phyloP scores from a whole-genome alignment of 2,888 invertebrate species.

The Pollenia labialis region DNA sequence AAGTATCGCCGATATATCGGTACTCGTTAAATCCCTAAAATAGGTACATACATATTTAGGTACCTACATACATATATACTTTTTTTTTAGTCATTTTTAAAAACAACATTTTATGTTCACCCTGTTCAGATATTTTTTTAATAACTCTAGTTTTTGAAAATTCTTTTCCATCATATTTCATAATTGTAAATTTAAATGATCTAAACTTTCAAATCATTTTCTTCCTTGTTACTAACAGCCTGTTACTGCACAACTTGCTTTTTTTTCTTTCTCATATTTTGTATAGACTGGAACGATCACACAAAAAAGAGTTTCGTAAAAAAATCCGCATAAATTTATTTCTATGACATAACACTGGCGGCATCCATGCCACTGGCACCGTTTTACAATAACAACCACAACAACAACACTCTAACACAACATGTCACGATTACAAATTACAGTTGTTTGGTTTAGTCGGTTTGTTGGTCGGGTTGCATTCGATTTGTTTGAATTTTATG shows the following conservation, averaged over 20 bases:
- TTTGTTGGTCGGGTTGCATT: neutral
- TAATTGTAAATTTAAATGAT: neutral
- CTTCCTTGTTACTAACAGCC: neutral
- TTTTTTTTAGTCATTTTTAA: too few species aligned
- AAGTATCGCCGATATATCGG: too few species aligned
- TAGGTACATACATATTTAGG: too few species aligned
- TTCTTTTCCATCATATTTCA: neutral
- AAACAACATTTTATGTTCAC: too few species aligned
- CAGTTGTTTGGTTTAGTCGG: constrained; percentile 5
- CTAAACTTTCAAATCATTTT: neutral
- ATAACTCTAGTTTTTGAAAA: too few species aligned
- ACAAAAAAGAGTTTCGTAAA: too few species aligned
- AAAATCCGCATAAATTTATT: constrained; percentile 49
- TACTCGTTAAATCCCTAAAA: too few species aligned
- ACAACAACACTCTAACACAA: neutral
- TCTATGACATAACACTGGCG: constrained; percentile 41
- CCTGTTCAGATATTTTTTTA: too few species aligned
- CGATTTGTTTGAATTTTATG: neutral
- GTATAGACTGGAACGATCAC: too few species aligned
- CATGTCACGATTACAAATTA: neutral
- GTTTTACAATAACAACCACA: constrained; percentile 23
- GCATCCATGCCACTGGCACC: constrained; percentile 34
- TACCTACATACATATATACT: too few species aligned
- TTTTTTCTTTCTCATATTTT: too few species aligned
- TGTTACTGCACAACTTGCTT: neutral